A percentile compares a stretch with the other conserved stretches of the same genome.
These are phyloP conservation scores for Lamellibrachia satsuma DNA, from an alignment of 2,888 invertebrate species.

Conservation along the genomic window DNA sequence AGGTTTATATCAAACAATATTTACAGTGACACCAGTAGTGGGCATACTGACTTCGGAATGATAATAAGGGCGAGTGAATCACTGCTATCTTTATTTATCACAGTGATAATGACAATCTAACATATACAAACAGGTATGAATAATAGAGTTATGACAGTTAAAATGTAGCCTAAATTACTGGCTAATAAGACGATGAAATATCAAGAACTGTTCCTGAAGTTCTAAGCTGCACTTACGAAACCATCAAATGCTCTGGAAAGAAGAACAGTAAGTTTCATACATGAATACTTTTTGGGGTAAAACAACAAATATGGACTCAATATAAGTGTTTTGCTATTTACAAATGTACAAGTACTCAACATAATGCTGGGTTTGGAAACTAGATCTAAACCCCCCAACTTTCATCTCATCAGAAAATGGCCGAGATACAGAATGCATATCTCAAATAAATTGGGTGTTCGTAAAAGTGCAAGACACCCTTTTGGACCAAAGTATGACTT, in stretches of 20 bases:
- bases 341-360: conserved; percentile 6
- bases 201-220: neutral
- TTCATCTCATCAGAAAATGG: neutral
- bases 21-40: neutral
- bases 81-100: neutral
- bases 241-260: neutral
- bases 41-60: neutral
- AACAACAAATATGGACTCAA: neutral
- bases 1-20: neutral
- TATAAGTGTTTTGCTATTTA: neutral
- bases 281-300: neutral
- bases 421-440: too few relatives aligned
- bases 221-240: neutral
- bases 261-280: neutral
- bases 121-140: neutral
- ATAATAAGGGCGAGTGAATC: neutral
- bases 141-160: neutral
- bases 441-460: too few relatives aligned
- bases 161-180: neutral
- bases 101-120: neutral
- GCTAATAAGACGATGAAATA: neutral
- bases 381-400: neutral
- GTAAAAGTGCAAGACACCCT: too few relatives aligned
- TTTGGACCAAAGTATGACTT: too few relatives aligned
- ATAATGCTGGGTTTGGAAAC: neutral